Evolutionary conservation across 1,140 invertebrate genomes (phyloP), one percentile per base, ranked within the genome.

Genomic region (Caerostris darwini): DNA sequence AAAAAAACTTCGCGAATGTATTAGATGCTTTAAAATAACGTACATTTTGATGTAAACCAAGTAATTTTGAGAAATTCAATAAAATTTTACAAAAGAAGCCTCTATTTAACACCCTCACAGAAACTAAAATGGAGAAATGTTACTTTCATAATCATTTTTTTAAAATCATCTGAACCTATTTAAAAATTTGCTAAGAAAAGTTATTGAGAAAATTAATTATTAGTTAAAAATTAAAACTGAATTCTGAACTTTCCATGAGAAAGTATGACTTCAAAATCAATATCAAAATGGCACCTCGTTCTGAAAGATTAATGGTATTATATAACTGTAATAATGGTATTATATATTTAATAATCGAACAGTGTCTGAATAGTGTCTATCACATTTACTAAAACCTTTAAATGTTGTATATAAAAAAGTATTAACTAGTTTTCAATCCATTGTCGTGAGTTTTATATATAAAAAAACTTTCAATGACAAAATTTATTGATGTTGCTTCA

Each of bases 401-500:
- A 64, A 58, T 85, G 53, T 7, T 69, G 61, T 90, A 17, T 71
- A 71, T 56, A 71, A 53, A 90, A 17, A 90, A 61, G 86, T 57
- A 57, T 57, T 53, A 54, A 59, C 54, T 54, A 83, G 64, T 64
- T 50, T 58, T 61, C 59, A 64, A 85, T 85, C 7, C 10, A 92
- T 19, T 92, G 90, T 59, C 67, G 67, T 81, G 89, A 54, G 17
- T 91, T 81, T 91, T 50, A 64, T 88, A 59, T 34, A 91, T 81
- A 71, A 77, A 91, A 81, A 7, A 56, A 81, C 54, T 85, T 81
- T 91, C 56, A 81, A n/a, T 64, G 14, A 82, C 34, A 91, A 82
- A 91, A 69, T 81, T 34, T 92, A 92, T 92, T n/a, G 56, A 91
- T 85, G 82, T 58, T 85, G 54, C 17, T 85, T 85, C 82, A 57